Percentiles rank a stretch among this genome's conserved stretches.
These are phyloP conservation scores for Neosilurus mollespiculum DNA, from an alignment of 2,797 vertebrate species.

Conservation along the genomic window DNA sequence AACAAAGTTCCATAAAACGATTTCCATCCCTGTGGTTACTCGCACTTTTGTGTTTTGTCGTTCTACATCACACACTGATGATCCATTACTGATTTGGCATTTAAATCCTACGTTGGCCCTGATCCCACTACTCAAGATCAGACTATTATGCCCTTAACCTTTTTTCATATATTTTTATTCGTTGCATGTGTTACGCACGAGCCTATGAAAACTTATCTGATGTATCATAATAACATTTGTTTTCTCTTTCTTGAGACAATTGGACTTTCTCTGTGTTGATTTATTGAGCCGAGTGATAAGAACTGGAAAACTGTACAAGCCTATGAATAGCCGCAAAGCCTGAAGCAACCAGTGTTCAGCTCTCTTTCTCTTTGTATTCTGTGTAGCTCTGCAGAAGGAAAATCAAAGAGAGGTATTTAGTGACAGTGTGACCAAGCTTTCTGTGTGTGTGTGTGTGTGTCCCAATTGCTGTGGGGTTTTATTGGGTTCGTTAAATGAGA, in stretches of 20 bases:
- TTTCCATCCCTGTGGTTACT: background rate
- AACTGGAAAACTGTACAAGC: background rate
- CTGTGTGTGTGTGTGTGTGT: background rate
- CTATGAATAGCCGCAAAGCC: background rate
- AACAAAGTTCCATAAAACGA: background rate
- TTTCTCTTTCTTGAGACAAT: background rate
- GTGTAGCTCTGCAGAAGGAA: slow-evolving; percentile 10
- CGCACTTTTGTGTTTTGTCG: background rate
- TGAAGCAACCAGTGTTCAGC: background rate
- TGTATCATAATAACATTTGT: background rate
- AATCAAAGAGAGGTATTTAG: slow-evolving; percentile 36
- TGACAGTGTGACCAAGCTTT: slow-evolving; percentile 13
- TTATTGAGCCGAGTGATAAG: background rate
- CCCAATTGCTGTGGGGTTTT: background rate
- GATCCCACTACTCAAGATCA: background rate
- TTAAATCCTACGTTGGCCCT: background rate
- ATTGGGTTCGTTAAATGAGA: slow-evolving; percentile 10
- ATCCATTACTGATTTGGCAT: background rate
- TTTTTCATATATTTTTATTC: background rate
- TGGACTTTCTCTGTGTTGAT: background rate
- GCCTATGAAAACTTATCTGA: background rate
- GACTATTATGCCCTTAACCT: background rate
- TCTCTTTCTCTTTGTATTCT: background rate
- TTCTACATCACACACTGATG: background rate
- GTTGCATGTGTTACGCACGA: background rate